These are phyloP conservation scores for Thyatira batis DNA, from an alignment of 2,888 invertebrate genomes.

Conservation along the genomic window DNA sequence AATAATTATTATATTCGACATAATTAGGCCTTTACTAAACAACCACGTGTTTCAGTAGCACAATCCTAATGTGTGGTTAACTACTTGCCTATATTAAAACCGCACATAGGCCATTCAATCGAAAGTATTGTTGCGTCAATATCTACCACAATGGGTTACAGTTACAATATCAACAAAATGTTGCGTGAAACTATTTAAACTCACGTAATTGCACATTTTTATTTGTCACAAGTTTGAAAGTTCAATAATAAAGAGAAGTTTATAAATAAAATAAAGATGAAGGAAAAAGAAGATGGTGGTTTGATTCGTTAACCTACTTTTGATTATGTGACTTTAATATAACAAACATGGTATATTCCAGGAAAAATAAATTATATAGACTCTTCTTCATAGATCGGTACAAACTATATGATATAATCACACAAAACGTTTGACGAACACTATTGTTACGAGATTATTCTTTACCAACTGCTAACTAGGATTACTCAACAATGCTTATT, in stretches of 20 bases:
- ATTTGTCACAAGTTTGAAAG: too few relatives aligned
- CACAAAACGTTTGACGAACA: slow-evolving; percentile 1
- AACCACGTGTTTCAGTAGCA: neutral
- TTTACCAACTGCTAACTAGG: slow-evolving; percentile 1
- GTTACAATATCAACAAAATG: neutral
- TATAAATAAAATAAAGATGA: too few relatives aligned
- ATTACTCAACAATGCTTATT: slow-evolving; percentile 4
- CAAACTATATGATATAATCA: slow-evolving; percentile 4
- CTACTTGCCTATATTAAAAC: neutral
- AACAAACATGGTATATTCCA: neutral
- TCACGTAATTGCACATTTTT: neutral
- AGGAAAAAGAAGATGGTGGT: too few relatives aligned
- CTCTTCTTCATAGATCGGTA: neutral
- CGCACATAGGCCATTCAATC: neutral
- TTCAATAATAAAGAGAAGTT: too few relatives aligned
- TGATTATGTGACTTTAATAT: too few relatives aligned
- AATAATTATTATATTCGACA: too few relatives aligned
- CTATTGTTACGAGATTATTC: slow-evolving; percentile 2
- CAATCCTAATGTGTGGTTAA: neutral
- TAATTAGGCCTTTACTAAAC: neutral
- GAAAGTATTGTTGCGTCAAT: neutral
- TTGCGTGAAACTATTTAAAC: neutral
- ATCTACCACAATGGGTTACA: neutral
- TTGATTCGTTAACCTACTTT: too few relatives aligned
- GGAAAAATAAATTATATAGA: neutral